These are phyloP conservation scores for Porphyrio hochstetteri DNA, from an alignment of 2,113 vertebrate species.

Conservation along the genomic window DNA sequence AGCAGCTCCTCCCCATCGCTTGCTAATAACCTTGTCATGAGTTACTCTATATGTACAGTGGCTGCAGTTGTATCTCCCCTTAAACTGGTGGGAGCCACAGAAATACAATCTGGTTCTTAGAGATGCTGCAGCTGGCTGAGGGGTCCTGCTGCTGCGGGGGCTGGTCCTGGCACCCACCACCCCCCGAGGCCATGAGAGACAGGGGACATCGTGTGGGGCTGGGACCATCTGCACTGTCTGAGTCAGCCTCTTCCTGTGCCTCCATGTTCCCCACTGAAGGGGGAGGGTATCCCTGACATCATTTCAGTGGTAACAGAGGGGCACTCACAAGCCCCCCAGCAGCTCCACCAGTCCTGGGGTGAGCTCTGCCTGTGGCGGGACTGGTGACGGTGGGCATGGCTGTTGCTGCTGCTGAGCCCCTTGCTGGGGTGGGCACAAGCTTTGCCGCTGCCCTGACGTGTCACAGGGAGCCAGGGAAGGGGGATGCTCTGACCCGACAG, in stretches of 20 bases:
- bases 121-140: fast-evolving
- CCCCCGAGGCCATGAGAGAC: neutral
- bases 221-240: fast-evolving
- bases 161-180: no score
- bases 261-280: fast-evolving
- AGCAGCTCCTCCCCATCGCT: neutral
- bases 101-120: neutral
- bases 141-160: fast-evolving
- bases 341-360: neutral
- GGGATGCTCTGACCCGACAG: neutral
- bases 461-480: no score
- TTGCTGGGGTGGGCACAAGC: neutral
- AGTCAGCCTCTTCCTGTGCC: neutral
- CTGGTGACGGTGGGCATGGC: fast-evolving
- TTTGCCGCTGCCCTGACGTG: fast-evolving
- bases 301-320: no score
- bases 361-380: fast-evolving
- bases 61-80: neutral
- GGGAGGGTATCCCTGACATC: neutral
- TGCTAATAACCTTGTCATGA: neutral
- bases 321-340: no score
- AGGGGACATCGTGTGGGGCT: neutral
- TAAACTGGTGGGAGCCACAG: neutral
- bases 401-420: neutral
- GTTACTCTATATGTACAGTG: neutral